Conservation (phyloP, 2,113 vertebrate species). For the Daboia siamensis region DNA sequence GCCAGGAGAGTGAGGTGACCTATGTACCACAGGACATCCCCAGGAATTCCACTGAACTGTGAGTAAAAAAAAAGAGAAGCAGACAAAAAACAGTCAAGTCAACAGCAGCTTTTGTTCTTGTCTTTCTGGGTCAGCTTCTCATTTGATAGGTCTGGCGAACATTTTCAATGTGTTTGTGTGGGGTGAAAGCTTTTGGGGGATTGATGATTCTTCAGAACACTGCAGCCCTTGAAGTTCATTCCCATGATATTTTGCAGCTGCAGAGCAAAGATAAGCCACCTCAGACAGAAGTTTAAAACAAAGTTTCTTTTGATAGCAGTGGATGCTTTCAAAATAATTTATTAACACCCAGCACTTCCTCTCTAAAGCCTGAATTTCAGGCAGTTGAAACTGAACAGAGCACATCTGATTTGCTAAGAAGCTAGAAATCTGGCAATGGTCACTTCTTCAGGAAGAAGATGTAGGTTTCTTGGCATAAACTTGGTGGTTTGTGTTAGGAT, state of each 20-base stretch:
- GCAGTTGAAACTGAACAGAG: fast-evolving
- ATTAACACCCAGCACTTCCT: slow-evolving; percentile 37
- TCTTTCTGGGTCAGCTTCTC: slow-evolving; percentile 8
- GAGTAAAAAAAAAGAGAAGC: slow-evolving; percentile 57
- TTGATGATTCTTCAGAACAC: neutral
- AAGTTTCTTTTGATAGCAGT: slow-evolving; percentile 9
- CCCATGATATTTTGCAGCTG: neutral
- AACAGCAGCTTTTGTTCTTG: neutral
- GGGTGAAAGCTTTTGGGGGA: neutral
- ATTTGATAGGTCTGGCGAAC: neutral
- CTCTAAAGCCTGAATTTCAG: neutral
- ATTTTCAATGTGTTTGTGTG: neutral
- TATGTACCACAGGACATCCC: slow-evolving; percentile 73
- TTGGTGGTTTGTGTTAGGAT: slow-evolving; percentile 32
- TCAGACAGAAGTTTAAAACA: slow-evolving; percentile 21
- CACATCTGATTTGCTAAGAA: neutral
- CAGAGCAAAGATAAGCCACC: neutral
- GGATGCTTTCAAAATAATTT: slow-evolving; percentile 21
- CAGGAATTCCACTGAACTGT: slow-evolving; percentile 69
- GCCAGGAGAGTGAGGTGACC: slow-evolving; percentile 72
- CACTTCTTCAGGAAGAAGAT: neutral
- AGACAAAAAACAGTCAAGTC: neutral
- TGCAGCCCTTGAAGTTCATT: fast-evolving
- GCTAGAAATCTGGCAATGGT: neutral
- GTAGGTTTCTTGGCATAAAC: slow-evolving; percentile 17